These are phyloP conservation scores for Psittacus erithacus DNA, from an alignment of 2,113 vertebrate species.

Conservation along the genomic window DNA sequence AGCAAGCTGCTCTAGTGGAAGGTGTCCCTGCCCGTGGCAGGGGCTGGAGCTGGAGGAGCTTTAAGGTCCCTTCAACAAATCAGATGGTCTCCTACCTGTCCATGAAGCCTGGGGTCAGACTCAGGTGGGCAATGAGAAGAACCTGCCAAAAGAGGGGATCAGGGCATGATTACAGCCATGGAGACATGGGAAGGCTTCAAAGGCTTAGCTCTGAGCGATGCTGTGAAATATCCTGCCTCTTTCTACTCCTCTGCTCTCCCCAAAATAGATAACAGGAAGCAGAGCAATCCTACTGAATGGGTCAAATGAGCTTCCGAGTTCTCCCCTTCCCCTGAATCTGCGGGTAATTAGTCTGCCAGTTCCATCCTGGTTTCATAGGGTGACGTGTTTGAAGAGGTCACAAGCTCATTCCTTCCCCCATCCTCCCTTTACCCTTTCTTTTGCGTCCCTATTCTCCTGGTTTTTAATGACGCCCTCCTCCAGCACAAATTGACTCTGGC, in stretches of 20 bases:
- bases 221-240: not conserved
- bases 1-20: not conserved
- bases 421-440: not conserved
- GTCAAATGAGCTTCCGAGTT: not conserved
- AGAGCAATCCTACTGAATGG: not conserved
- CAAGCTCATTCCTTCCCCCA: conserved; percentile 6
- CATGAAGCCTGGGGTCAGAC: not conserved
- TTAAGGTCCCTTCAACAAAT: not conserved
- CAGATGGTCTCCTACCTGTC: not conserved
- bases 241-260: not conserved
- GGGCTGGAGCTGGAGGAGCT: not conserved
- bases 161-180: not conserved
- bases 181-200: not conserved
- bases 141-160: not conserved
- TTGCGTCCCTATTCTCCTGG: not conserved
- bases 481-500: conserved; percentile 41
- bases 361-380: not conserved
- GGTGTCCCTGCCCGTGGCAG: not conserved
- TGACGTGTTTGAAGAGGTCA: conserved; percentile 11
- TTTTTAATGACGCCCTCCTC: conserved; percentile 58
- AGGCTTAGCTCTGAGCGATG: not conserved
- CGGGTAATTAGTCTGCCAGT: conserved; percentile 22
- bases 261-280: not conserved
- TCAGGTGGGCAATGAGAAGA: not conserved
- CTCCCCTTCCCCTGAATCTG: not conserved